Evolutionary conservation across 2,797 vertebrate genomes (phyloP).

Genomic region (Macroramphosus scolopax): DNA sequence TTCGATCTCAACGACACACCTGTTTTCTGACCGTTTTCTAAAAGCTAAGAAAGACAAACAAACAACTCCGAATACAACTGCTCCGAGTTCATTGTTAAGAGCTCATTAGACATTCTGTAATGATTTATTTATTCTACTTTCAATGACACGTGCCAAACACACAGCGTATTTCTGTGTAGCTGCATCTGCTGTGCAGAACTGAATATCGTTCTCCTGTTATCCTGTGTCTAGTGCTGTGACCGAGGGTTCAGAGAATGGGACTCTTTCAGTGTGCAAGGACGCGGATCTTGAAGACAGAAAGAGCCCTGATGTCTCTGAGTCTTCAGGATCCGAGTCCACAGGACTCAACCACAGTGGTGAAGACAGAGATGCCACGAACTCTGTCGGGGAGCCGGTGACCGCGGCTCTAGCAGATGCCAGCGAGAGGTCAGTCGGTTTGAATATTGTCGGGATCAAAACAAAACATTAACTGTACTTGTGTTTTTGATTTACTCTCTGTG

Average conservation of each 20-base stretch:
- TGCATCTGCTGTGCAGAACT: no score
- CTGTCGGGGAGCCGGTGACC: constrained; percentile 30
- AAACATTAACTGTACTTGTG: not conserved
- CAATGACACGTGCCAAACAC: no score
- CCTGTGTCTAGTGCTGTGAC: constrained; percentile 33
- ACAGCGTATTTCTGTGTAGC: no score
- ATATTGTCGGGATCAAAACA: constrained; percentile 34
- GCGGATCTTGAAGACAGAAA: constrained; percentile 3
- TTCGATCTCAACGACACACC: no score
- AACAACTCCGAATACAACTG: no score
- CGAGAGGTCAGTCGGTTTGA: constrained; percentile 61
- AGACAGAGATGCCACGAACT: constrained; percentile 19
- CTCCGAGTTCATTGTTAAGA: no score
- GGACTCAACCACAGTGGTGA: constrained; percentile 32
- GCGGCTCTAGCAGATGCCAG: constrained; percentile 26
- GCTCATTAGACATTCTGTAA: no score
- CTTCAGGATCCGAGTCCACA: constrained; percentile 23
- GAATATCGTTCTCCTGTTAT: no score
- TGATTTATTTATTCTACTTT: no score
- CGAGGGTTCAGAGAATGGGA: constrained; percentile 13
- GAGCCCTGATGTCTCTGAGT: constrained; percentile 27
- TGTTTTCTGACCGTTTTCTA: no score
- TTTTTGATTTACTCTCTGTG: not conserved
- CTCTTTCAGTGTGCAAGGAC: constrained; percentile 1
- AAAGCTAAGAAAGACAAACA: no score